These are phyloP conservation scores for Gisinianus flammeolus DNA, from an alignment of 2,888 invertebrate genomes.

Conservation along the genomic window DNA sequence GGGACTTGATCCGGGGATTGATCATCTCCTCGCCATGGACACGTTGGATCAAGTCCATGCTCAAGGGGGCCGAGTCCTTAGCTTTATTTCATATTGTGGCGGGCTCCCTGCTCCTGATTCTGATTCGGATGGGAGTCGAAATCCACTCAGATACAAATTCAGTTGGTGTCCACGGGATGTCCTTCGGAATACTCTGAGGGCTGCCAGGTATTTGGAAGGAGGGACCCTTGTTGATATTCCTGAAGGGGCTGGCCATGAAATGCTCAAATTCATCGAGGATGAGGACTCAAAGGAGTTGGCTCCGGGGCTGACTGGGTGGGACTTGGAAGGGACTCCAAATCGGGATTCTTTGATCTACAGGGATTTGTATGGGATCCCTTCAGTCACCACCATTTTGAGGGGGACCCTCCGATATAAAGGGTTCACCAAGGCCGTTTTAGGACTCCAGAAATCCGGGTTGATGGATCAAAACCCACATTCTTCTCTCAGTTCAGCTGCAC, in stretches of 20 bases:
- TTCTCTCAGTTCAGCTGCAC: conserved; percentile 88
- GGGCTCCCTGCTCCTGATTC: conserved; percentile 65
- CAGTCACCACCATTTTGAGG: conserved; percentile 85
- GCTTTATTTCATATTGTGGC: conserved; percentile 68
- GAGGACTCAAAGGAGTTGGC: conserved; percentile 77
- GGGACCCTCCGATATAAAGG: conserved; percentile 94
- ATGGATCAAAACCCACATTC: conserved; percentile 86
- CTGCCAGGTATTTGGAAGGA: conserved; percentile 83
- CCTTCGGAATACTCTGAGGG: conserved; percentile 84
- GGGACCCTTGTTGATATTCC: conserved; percentile 78
- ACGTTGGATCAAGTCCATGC: conserved; percentile 66
- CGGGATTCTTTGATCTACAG: conserved; percentile 91
- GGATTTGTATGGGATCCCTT: conserved; percentile 83
- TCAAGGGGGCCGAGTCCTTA: conserved; percentile 64
- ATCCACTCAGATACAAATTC: conserved; percentile 62
- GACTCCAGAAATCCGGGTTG: conserved; percentile 84
- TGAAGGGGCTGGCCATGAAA: conserved; percentile 81
- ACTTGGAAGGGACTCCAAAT: conserved; percentile 95
- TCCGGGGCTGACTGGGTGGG: conserved; percentile 94
- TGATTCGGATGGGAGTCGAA: conserved; percentile 65
- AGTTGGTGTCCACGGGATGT: conserved; percentile 94
- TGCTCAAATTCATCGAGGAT: conserved; percentile 63
- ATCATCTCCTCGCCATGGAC: conserved; percentile 70
- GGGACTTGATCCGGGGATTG: conserved; percentile 69
- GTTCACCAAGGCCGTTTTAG: conserved; percentile 85